Percentiles rank a stretch among this genome's conserved stretches.
phyloP scores from a whole-genome alignment of 2,113 vertebrate species.

The Ginglymostoma cirratum region DNA sequence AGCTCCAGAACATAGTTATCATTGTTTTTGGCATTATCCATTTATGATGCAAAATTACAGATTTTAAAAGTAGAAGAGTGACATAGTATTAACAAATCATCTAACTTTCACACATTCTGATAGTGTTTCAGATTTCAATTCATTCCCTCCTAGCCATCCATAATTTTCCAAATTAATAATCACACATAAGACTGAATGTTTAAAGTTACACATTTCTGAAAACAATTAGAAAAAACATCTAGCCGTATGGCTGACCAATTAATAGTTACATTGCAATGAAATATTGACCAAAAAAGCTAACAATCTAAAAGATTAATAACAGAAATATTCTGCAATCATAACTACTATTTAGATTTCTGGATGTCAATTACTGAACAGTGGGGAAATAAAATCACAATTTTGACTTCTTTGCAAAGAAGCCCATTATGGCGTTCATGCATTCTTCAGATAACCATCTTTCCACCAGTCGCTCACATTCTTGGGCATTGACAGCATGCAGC shows the following conservation, averaged over 20 bases:
- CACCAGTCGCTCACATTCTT: constrained; percentile 63
- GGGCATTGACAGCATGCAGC: constrained; percentile 63
- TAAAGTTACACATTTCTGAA: background rate
- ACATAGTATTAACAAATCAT: background rate
- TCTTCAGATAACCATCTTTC: constrained; percentile 77
- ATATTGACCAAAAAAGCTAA: background rate
- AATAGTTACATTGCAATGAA: background rate
- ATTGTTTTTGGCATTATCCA: constrained; percentile 45
- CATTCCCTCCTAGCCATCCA: background rate
- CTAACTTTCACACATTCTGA: background rate
- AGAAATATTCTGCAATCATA: constrained; percentile 26
- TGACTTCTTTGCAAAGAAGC: constrained; percentile 72
- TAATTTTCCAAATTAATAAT: background rate
- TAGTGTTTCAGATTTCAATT: background rate
- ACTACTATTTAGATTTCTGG: background rate
- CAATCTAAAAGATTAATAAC: background rate
- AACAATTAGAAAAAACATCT: background rate
- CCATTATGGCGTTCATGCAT: constrained; percentile 64
- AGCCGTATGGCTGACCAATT: background rate
- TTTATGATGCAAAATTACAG: constrained; percentile 44
- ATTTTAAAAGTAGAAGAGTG: background rate
- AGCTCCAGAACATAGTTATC: background rate
- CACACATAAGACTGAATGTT: background rate
- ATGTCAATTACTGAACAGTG: background rate
- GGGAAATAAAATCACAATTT: constrained; percentile 54